phyloP scores from a whole-genome alignment of 37 sponge, comb jelly and placozoan species.

The Spongia lamella region DNA sequence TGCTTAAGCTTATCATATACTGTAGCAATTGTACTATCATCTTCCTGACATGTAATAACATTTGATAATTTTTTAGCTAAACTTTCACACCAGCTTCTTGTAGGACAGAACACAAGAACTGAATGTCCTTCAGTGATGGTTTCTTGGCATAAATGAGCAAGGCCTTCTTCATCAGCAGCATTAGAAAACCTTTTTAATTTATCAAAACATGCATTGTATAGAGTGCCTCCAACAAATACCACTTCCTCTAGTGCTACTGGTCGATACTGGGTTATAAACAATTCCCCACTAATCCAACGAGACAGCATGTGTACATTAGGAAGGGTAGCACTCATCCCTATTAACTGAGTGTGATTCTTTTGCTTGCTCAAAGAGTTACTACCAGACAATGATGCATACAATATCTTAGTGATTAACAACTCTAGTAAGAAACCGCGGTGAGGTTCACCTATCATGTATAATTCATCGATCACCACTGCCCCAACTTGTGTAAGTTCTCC shows the following conservation, averaged over 20 bases:
- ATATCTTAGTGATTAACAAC: slow-evolving; percentile 91
- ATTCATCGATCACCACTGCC: slow-evolving; percentile 90
- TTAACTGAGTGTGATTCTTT: slow-evolving; percentile 71
- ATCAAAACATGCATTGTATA: slow-evolving; percentile 65
- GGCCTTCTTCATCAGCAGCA: slow-evolving; percentile 68
- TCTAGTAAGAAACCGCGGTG: slow-evolving; percentile 95
- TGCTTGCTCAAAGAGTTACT: too few relatives aligned
- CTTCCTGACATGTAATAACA: slow-evolving; percentile 7
- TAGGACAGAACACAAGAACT: slow-evolving; percentile 92
- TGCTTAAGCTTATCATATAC: slow-evolving; percentile 78
- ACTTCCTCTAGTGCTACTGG: slow-evolving; percentile 93
- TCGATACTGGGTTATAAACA: slow-evolving; percentile 83
- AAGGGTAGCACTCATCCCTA: slow-evolving; percentile 99
- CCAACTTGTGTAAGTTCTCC: slow-evolving; percentile 56
- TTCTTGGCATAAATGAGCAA: slow-evolving; percentile 78
- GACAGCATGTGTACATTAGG: slow-evolving; percentile 88
- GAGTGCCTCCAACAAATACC: slow-evolving; percentile 75
- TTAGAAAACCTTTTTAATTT: slow-evolving; percentile 27
- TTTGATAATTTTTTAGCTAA: slow-evolving; percentile 49
- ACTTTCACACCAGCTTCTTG: slow-evolving; percentile 92
- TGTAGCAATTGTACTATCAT: slow-evolving; percentile 1
- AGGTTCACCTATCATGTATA: slow-evolving; percentile 97
- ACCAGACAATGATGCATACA: slow-evolving; percentile 28
- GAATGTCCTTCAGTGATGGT: slow-evolving; percentile 77
- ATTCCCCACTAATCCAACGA: slow-evolving; percentile 80